Percentiles rank a stretch among this genome's conserved stretches.
phyloP scores from a whole-genome alignment of 2,888 invertebrate species.

The Anaspis maculata region DNA sequence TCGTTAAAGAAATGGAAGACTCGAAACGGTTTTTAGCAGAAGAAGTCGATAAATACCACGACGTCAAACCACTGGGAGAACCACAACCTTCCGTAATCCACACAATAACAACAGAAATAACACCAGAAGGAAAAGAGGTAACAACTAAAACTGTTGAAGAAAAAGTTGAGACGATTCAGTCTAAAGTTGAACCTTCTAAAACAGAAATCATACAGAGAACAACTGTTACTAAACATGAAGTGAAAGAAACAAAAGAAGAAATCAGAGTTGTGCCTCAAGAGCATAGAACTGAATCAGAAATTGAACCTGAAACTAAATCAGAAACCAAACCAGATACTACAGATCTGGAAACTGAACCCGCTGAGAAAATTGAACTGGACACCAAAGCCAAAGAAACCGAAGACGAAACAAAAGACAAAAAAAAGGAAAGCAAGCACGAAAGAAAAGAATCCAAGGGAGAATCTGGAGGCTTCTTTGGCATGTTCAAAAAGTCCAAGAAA shows the following conservation, averaged over 20 bases:
- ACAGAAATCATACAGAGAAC: too few relatives aligned
- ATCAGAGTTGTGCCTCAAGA: constrained; percentile 5
- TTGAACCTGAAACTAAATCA: constrained; percentile 1
- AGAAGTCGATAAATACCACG: constrained; percentile 14
- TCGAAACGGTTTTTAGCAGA: constrained; percentile 8
- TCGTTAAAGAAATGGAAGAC: constrained; percentile 8
- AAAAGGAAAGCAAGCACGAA: constrained; percentile 6
- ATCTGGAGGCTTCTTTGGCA: constrained; percentile 7
- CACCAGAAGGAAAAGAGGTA: too few relatives aligned
- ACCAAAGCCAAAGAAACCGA: neutral
- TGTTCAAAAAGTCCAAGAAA: constrained; percentile 11
- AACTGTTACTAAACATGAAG: constrained; percentile 1
- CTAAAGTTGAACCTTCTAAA: too few relatives aligned
- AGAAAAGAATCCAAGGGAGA: constrained; percentile 2
- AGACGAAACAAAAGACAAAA: too few relatives aligned
- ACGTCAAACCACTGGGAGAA: constrained; percentile 10
- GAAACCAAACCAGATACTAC: too few relatives aligned
- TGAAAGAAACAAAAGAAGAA: constrained; percentile 3
- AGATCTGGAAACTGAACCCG: neutral
- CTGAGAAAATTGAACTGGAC: constrained; percentile 1
- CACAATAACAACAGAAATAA: neutral
- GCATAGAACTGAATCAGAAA: constrained; percentile 1
- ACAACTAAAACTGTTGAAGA: constrained; percentile 2
- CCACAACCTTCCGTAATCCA: neutral
- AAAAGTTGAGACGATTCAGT: constrained; percentile 1